Base-by-base conservation (phyloP, 2,888 invertebrate genomes). In the Meta bourneti region DNA sequence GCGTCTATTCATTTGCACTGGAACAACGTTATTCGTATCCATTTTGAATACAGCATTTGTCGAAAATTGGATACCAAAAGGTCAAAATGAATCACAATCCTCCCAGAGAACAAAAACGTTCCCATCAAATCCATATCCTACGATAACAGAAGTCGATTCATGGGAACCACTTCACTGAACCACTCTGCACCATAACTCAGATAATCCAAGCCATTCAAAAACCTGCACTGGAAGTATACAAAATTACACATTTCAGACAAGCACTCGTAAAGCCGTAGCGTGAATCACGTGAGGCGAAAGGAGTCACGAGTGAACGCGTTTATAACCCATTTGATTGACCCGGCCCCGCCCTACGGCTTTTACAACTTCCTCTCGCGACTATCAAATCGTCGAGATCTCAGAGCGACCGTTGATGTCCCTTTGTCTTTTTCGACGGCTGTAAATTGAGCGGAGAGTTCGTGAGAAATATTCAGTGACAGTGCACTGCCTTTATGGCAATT, bases 351-450 rank as follows among this genome's bases (percentile, higher is more conserved):
- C 69, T 61, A 11, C 11, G 77, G 51, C 61, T 75, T 34, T 84
- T 86, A 78, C 20, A 72, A 51, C 85, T 69, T 78, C 85, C 77
- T 77, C 69, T 78, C 52, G 52, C 72, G 19, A 48, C 52, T 52
- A 34, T 7, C 16, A 61, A 79, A 82, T 71, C 82, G 82, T 19
- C 48, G 61, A 84, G 54, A 84, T 84, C 74, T 84, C 54, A 34
- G 19, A 49, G 16, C 16, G 69, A 72, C 5, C 52, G 54, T 6
- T 79, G 79, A 61, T 52, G 52, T 16, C 20, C 79, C 52, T 79
- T 79, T 79, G 79, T 79, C 77, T 34, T 34, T 34, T 34, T 34
- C 34, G 34, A 34, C 61, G 61, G n/a, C 49, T 79, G 34, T 34
- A 77, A 77, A 77, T 51, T 19, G 51, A 61, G 61, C 16, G 79